Percentiles rank a stretch among this genome's conserved stretches.
These are phyloP conservation scores for Sesamia nonagrioides DNA, from an alignment of 1,140 invertebrate genomes.

Conservation along the genomic window DNA sequence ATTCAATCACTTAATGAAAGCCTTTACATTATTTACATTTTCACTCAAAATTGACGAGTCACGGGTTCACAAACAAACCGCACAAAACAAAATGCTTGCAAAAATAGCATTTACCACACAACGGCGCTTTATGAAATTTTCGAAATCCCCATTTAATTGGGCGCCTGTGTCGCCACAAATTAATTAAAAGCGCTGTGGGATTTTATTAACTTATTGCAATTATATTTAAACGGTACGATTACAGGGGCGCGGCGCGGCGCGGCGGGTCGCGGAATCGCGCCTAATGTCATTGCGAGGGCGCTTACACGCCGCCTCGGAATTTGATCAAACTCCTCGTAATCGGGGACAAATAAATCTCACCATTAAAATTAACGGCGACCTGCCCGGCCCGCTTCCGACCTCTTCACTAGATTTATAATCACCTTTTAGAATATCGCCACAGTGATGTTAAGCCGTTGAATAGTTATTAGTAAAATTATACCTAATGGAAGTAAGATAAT, in stretches of 20 bases:
- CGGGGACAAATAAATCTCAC: slow-evolving; percentile 82
- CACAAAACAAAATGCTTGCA: slow-evolving; percentile 54
- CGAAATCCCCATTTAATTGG: slow-evolving; percentile 77
- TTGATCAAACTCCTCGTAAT: slow-evolving; percentile 81
- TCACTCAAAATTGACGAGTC: slow-evolving; percentile 49
- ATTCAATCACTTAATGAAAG: slow-evolving; percentile 56
- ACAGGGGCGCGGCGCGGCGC: slow-evolving; percentile 56
- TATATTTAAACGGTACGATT: slow-evolving; percentile 81
- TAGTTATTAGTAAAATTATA: slow-evolving; percentile 68
- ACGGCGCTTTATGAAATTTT: slow-evolving; percentile 65
- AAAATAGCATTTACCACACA: slow-evolving; percentile 57
- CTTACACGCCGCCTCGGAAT: slow-evolving; percentile 71
- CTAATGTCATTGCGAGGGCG: slow-evolving; percentile 67
- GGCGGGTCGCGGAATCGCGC: slow-evolving; percentile 48
- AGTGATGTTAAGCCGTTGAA: slow-evolving; percentile 69
- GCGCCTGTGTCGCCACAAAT: slow-evolving; percentile 76
- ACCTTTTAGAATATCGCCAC: slow-evolving; percentile 69
- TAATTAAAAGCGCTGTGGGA: slow-evolving; percentile 78
- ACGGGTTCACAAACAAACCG: slow-evolving; percentile 55
- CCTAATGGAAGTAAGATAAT: slow-evolving; percentile 52
- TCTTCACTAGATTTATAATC: slow-evolving; percentile 83
- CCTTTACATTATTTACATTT: slow-evolving; percentile 56
- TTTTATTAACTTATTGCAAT: slow-evolving; percentile 85
- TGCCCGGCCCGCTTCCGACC: slow-evolving; percentile 71
- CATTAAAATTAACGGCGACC: slow-evolving; percentile 81